A percentile compares a stretch with the other conserved stretches of the same genome.
Evolutionary conservation across 2,113 vertebrate species (phyloP).

Genomic region (Neogobius melanostomus): DNA sequence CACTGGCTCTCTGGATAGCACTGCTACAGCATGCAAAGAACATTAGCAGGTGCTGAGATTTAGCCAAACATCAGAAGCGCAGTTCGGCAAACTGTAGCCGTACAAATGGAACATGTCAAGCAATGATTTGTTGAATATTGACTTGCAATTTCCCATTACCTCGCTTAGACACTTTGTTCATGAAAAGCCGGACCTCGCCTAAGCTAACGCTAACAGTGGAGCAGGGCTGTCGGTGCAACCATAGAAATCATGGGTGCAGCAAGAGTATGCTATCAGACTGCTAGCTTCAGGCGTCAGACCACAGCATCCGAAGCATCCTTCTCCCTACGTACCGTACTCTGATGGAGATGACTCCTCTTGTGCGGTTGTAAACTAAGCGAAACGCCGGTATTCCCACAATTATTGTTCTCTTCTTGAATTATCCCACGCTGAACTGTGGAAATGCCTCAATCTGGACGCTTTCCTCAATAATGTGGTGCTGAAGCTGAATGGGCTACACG

Average conservation of each 20-base stretch:
- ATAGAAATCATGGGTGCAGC: constrained; percentile 11
- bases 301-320: constrained; percentile 17
- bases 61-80: constrained; percentile 4
- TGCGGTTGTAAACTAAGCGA: constrained; percentile 58
- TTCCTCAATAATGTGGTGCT: constrained; percentile 70
- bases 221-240: constrained; percentile 42
- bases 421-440: constrained; percentile 40
- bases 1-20: constrained; percentile 68
- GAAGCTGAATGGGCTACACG: constrained; percentile 72
- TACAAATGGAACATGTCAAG: background rate
- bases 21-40: constrained; percentile 7
- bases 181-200: constrained; percentile 68
- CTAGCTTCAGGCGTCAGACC: constrained; percentile 45
- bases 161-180: constrained; percentile 40
- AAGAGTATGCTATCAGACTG: constrained; percentile 48
- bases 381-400: constrained; percentile 57
- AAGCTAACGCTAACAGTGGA: constrained; percentile 63
- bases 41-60: constrained; percentile 35
- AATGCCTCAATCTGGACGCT: constrained; percentile 63
- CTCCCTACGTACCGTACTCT: constrained; percentile 56
- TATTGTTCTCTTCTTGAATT: constrained; percentile 32
- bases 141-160: constrained; percentile 6
- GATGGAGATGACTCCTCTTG: constrained; percentile 46
- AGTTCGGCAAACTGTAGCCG: background rate
- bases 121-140: background rate